Percentiles rank a stretch among this genome's conserved stretches.
These are phyloP conservation scores for Mus caroli DNA, from an alignment of 2,797 vertebrate genomes.

Conservation along the genomic window DNA sequence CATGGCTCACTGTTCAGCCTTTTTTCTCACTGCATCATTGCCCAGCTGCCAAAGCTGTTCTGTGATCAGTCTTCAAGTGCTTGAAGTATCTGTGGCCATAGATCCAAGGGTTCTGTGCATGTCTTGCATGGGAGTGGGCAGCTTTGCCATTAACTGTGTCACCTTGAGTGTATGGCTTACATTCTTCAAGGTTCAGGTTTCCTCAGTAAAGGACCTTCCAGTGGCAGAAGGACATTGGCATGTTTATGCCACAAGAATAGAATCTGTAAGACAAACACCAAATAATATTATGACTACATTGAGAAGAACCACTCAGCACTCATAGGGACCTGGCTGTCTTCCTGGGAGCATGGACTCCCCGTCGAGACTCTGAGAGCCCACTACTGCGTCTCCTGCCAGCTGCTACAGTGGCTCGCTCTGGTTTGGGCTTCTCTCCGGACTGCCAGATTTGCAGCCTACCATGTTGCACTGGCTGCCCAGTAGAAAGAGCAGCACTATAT, in stretches of 20 bases:
- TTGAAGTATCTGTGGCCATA: accelerated
- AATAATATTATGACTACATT: accelerated
- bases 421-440: not conserved
- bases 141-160: not conserved
- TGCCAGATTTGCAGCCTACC: not conserved
- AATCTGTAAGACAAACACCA: not conserved
- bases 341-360: accelerated
- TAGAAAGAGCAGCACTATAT: constrained; percentile 68
- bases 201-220: accelerated
- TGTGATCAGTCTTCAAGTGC: accelerated
- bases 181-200: not conserved
- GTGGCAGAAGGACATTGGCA: not conserved
- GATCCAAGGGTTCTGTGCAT: too few relatives aligned
- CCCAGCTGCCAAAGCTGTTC: not conserved
- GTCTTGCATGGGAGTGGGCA: accelerated
- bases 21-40: not conserved
- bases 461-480: not conserved
- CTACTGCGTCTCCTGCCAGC: accelerated
- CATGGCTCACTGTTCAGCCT: accelerated
- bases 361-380: accelerated
- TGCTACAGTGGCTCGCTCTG: not conserved
- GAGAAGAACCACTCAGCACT: not conserved
- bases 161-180: accelerated
- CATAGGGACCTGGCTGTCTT: not conserved
- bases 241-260: not conserved